Conservation (phyloP, 2,888 invertebrate species). For the Siphonodentalium dalli region DNA sequence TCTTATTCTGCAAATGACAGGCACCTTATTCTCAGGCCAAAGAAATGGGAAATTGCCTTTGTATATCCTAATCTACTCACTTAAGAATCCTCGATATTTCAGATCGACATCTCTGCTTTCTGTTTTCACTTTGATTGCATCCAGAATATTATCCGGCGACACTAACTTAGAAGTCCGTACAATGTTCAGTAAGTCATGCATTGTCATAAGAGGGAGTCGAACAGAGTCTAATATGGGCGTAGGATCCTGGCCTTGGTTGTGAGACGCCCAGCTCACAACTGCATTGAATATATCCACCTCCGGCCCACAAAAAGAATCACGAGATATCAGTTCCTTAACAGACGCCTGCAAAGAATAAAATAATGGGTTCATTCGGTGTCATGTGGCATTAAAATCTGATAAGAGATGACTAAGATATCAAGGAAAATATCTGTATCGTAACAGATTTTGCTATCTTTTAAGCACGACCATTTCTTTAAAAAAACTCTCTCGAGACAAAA, state of each 20-base stretch:
- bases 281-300: constrained; percentile 95
- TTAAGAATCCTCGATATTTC: constrained; percentile 77
- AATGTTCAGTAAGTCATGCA: constrained; percentile 85
- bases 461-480: too few species aligned
- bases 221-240: constrained; percentile 63
- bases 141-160: constrained; percentile 87
- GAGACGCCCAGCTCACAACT: constrained; percentile 84
- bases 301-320: constrained; percentile 95
- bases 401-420: too few species aligned
- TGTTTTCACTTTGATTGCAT: constrained; percentile 89
- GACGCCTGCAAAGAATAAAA: constrained; percentile 67
- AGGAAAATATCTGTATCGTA: too few species aligned
- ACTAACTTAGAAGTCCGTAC: constrained; percentile 88
- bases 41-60: too few species aligned
- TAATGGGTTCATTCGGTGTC: too few species aligned
- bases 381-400: too few species aligned
- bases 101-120: constrained; percentile 80
- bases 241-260: constrained; percentile 74
- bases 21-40: too few species aligned
- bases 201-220: constrained; percentile 85
- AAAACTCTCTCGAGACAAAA: too few species aligned
- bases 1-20: too few species aligned
- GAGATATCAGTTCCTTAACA: constrained; percentile 81
- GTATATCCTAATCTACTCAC: too few species aligned
- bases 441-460: too few species aligned